A percentile compares a stretch with the other conserved stretches of the same genome.
Conservation (phyloP, 1,140 invertebrate genomes). For the Tetranychus urticae region DNA sequence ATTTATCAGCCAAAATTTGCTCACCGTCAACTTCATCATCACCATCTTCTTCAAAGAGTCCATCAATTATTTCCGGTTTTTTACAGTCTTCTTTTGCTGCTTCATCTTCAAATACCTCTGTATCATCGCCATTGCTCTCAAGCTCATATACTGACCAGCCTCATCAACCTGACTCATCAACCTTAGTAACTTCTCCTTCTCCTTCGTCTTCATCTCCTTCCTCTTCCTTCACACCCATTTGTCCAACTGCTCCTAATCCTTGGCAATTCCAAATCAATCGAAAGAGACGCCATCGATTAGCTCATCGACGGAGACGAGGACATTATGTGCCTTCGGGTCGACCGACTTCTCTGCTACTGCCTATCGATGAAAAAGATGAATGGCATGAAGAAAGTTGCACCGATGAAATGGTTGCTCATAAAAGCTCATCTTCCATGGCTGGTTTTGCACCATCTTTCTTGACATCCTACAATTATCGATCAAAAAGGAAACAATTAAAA, state of each 20-base stretch:
- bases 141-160: background rate
- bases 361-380: slow-evolving; percentile 7
- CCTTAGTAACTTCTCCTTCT: background rate
- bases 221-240: background rate
- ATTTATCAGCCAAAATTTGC: too few species aligned
- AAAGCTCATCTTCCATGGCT: too few species aligned
- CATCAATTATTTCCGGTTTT: too few species aligned
- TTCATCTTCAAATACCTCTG: background rate
- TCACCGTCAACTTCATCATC: background rate
- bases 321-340: background rate
- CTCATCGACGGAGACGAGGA: background rate
- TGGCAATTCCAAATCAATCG: slow-evolving; percentile 1
- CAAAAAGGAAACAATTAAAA: too few species aligned
- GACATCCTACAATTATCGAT: background rate
- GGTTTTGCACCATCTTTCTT: background rate
- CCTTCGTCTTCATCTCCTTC: background rate
- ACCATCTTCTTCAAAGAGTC: background rate
- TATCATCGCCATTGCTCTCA: background rate
- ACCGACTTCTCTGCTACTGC: slow-evolving; percentile 2
- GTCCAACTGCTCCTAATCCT: background rate
- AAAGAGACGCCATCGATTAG: background rate
- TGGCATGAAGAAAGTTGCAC: background rate
- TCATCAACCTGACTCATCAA: background rate
- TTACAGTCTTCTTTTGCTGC: background rate
- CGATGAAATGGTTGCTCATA: too few species aligned